Evolutionary conservation across 2,797 vertebrate species (phyloP), one percentile per base, ranked within the genome.

Genomic region (Eurystomus glaucurus): DNA sequence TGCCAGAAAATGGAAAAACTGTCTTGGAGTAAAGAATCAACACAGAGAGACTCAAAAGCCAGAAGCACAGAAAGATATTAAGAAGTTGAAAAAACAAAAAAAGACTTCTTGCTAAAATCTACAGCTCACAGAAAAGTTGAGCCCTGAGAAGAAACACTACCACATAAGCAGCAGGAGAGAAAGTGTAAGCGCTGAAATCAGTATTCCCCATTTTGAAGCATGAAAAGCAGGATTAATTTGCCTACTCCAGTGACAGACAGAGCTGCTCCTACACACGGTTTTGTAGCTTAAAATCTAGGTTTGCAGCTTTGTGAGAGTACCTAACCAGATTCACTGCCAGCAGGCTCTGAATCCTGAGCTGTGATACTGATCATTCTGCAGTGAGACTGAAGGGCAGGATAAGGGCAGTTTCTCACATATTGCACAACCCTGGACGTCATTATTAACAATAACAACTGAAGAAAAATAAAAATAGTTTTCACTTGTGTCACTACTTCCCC

Each of bases 11-110:
- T 25, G 8, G 15, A 41, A 92, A 77, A 93, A 29, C 15, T 37
- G 10, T 29, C 68, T 85, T 5, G 1, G 26, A 58, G 45, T 43
- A 70, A 78, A 81, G 50, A 88, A 90, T 78, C 28, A 74, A 18
- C 52, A 70, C 14, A 78, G 3, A 77, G 25, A 48, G 29, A 78
- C 35, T 57, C 51, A 83, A 72, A 96, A 89, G 21, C 13, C 58
- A 93, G 61, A 85, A 70, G 22, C 52, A 88, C 11, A 82, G 74
- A 88, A 90, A 28, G 48, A 41, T 65, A 95, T 74, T 91, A 74
- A 60, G 64, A 82, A 87, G 57, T 11, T 52, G 69, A 90, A 37
- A 37, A 37, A 37, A 35, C 35, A 81, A 35, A 80, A 84, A 52
- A 61, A 75, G 45, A 69, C n/a, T 62, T 57, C 58, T 76, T 85